Evolutionary conservation across 1,140 invertebrate species (phyloP).

Genomic region (Agrilus planipennis): DNA sequence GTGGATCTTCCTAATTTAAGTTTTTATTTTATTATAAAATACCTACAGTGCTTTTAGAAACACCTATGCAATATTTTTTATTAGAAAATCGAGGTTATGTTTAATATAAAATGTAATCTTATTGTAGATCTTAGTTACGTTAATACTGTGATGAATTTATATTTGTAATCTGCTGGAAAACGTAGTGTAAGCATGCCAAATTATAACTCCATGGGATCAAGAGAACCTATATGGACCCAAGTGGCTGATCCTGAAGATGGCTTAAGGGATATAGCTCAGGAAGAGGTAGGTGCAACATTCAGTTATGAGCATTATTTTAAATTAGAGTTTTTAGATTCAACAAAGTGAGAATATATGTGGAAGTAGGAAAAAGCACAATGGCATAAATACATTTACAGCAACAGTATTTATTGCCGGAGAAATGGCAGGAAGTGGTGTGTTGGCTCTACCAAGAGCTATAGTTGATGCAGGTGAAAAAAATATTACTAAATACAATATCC

Average conservation of each 20-base stretch:
- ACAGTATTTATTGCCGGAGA: slow-evolving; percentile 57
- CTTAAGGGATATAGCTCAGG: neutral
- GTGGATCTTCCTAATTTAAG: no score
- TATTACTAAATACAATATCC: no score
- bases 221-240: slow-evolving; percentile 19
- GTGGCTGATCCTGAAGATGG: slow-evolving; percentile 17
- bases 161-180: neutral
- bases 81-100: neutral
- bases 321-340: no score
- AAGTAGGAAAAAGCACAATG: no score
- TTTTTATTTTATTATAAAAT: no score
- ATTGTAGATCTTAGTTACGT: no score
- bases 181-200: slow-evolving; percentile 6
- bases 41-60: no score
- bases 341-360: no score
- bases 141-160: neutral
- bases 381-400: slow-evolving; percentile 39
- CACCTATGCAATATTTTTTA: no score
- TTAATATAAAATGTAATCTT: neutral
- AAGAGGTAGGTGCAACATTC: neutral
- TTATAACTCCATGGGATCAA: slow-evolving; percentile 13
- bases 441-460: slow-evolving; percentile 55
- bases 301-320: no score
- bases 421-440: slow-evolving; percentile 62
- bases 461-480: slow-evolving; percentile 46